Conservation (phyloP, 2,113 vertebrate species). For the Gavia stellata region DNA sequence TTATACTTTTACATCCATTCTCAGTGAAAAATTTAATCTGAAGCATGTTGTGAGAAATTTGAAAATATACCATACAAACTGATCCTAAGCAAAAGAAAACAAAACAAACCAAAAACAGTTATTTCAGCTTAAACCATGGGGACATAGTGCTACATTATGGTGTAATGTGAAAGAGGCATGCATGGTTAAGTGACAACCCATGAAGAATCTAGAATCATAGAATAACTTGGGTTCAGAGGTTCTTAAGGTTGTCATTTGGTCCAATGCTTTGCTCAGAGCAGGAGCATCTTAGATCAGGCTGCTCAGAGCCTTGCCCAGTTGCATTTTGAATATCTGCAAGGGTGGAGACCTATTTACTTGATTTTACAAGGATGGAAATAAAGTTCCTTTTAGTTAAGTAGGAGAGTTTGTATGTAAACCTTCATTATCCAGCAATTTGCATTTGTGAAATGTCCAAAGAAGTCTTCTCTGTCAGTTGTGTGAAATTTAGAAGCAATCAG, state of each 20-base stretch:
- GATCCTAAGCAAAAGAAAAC: not conserved
- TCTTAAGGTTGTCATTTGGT: not conserved
- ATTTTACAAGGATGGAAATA: not conserved
- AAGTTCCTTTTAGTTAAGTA: not conserved
- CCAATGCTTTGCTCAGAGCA: not conserved
- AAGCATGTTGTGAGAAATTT: not conserved
- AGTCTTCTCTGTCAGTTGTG: not conserved
- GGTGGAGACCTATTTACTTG: not conserved
- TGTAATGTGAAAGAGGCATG: not conserved
- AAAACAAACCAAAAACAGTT: not conserved
- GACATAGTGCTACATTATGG: not conserved
- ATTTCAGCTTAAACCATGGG: not conserved
- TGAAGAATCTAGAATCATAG: not conserved
- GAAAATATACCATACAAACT: not conserved
- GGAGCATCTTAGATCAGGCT: not conserved
- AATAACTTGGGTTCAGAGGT: not conserved
- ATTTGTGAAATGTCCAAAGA: not conserved
- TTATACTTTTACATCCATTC: not conserved
- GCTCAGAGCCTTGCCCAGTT: not conserved
- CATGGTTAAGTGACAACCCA: not conserved
- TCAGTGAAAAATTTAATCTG: not conserved
- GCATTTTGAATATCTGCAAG: not conserved
- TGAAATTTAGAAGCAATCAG: not conserved
- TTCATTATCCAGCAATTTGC: not conserved
- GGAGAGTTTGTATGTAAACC: not conserved